Evolutionary conservation across 2,888 invertebrate genomes (phyloP).

Genomic region (Plutella xylostella): DNA sequence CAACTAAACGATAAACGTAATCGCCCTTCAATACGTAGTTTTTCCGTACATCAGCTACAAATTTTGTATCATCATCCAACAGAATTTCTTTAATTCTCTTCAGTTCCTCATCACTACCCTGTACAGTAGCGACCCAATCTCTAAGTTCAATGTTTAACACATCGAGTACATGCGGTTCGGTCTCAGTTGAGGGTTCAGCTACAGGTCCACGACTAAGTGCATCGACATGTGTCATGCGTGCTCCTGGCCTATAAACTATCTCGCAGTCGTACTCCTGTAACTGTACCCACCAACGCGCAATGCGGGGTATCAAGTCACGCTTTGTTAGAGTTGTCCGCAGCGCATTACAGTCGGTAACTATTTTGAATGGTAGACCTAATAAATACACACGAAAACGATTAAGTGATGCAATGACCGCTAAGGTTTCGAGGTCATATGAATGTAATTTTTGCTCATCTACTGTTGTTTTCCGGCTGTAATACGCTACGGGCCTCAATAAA

Average conservation of each 20-base stretch:
- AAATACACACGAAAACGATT: slow-evolving; percentile 6
- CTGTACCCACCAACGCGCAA: slow-evolving; percentile 7
- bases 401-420: slow-evolving; percentile 7
- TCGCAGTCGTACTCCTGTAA: slow-evolving; percentile 6
- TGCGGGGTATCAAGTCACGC: slow-evolving; percentile 4
- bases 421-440: slow-evolving; percentile 7
- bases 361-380: slow-evolving; percentile 5
- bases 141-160: slow-evolving; percentile 5
- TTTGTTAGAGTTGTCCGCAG: slow-evolving; percentile 2
- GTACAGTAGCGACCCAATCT: slow-evolving; percentile 18
- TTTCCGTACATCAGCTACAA: neutral
- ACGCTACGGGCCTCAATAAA: slow-evolving; percentile 16
- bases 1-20: neutral
- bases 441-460: slow-evolving; percentile 7
- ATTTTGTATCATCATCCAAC: neutral
- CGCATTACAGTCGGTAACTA: slow-evolving; percentile 8
- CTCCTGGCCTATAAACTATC: slow-evolving; percentile 5
- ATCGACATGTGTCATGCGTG: slow-evolving; percentile 7
- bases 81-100: slow-evolving; percentile 6
- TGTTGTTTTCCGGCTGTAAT: slow-evolving; percentile 19
- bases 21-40: neutral
- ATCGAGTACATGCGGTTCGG: slow-evolving; percentile 4
- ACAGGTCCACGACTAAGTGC: slow-evolving; percentile 8
- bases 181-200: neutral
- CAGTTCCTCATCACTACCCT: slow-evolving; percentile 12